Conservation (phyloP, 2,797 vertebrate genomes). For the Triplophysa yarkandensis region DNA sequence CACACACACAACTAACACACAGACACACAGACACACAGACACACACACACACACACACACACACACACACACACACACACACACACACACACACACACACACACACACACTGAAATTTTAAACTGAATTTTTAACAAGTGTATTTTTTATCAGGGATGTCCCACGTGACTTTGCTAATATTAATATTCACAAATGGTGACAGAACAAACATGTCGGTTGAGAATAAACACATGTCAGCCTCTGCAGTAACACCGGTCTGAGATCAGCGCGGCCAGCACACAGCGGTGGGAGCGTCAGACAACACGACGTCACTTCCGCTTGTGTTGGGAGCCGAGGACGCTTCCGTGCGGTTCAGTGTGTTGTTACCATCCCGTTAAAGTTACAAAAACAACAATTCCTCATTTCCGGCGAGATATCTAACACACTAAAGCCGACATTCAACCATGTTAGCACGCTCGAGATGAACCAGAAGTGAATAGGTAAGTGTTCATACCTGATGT, state of each 20-base stretch:
- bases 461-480: conserved; percentile 4
- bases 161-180: neutral
- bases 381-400: neutral
- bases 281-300: neutral
- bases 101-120: too few relatives aligned
- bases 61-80: too few relatives aligned
- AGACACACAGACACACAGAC: too few relatives aligned
- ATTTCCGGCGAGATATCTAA: neutral
- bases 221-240: neutral
- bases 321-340: conserved; percentile 10
- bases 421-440: too few relatives aligned
- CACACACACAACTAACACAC: too few relatives aligned
- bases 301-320: conserved; percentile 35
- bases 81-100: too few relatives aligned
- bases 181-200: neutral
- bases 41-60: too few relatives aligned
- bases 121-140: too few relatives aligned
- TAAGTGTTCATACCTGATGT: conserved; percentile 15
- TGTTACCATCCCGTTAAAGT: conserved; percentile 1
- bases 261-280: neutral
- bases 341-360: conserved; percentile 14
- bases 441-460: neutral
- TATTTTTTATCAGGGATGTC: too few relatives aligned
- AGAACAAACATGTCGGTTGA: neutral
- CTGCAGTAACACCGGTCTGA: neutral